Evolutionary conservation across 2,888 invertebrate species (phyloP), one percentile per base, ranked within the genome.

Genomic region (Eristalis pertinax): DNA sequence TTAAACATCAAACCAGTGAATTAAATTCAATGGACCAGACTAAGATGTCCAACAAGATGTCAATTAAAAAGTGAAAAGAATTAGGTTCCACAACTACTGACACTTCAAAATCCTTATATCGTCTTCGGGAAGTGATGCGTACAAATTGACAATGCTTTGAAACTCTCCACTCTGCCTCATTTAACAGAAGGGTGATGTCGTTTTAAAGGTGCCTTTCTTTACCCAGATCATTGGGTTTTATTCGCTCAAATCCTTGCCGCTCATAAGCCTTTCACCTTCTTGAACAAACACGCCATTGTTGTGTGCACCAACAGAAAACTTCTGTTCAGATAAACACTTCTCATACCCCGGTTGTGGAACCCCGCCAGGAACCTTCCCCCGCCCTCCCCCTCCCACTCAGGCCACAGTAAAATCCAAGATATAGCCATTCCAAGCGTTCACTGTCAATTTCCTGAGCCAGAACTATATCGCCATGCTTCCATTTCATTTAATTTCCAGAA

Each of bases 401-500:
- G 0, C 15, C 41, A 41, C 41, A 41, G 13, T 41, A 4, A 43
- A 43, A 43, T n/a, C 43, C n/a, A 50, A n/a, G 50, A 50, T 8
- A 50, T 19, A 50, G 19, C 50, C 50, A 19, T 50, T 50, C 19
- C 50, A 19, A 50, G 50, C 19, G 19, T 19, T 50, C 50, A n/a
- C 19, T 50, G 19, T 19, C 50, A 19, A n/a, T 50, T 50, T 19
- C 50, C 50, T 19, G 50, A n/a, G 19, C 19, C 50, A 19, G 60
- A 75, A 67, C 58, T 67, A 11, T 26, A 75, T 67, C 69, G 35
- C 29, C 26, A 41, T 67, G 58, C 60, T 68, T 62, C 68, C 76
- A 62, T 76, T 76, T 41, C 41, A 68, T 60, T 68, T 50, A 63
- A 64, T 43, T 73, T 50, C 50, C 63, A 50, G 63, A 64, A 73